Evolutionary conservation across 2,113 vertebrate genomes (phyloP).

Genomic region (Bothrops jararaca): DNA sequence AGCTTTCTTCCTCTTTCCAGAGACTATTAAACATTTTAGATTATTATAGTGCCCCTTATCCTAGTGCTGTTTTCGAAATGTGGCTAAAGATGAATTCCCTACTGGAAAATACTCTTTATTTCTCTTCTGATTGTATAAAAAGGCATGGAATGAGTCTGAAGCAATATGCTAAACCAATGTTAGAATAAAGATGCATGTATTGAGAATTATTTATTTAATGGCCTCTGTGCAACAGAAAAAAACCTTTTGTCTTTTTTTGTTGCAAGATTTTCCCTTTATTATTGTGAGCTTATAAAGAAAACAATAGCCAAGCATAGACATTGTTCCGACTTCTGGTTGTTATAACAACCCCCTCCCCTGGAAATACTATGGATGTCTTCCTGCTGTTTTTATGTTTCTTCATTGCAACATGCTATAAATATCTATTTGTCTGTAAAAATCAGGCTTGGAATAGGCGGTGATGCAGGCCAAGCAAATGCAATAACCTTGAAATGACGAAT

Average conservation of each 20-base stretch:
- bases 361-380: neutral
- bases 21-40: slow-evolving; percentile 7
- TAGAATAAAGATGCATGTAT: slow-evolving; percentile 17
- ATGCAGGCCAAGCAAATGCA: slow-evolving; percentile 52
- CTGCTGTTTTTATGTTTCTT: neutral
- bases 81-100: neutral
- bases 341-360: neutral
- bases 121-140: neutral
- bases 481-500: slow-evolving; percentile 73
- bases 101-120: neutral
- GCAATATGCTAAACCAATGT: neutral
- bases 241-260: slow-evolving; percentile 25
- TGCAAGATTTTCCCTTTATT: slow-evolving; percentile 18
- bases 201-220: neutral
- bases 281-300: slow-evolving; percentile 1
- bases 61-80: neutral
- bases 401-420: neutral
- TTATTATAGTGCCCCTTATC: slow-evolving; percentile 18
- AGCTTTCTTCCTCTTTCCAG: neutral
- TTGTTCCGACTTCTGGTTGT: neutral
- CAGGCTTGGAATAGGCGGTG: slow-evolving; percentile 43
- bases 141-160: neutral
- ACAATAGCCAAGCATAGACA: neutral
- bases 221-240: neutral
- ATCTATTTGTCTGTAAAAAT: slow-evolving; percentile 43